Evolutionary conservation across 2,888 invertebrate genomes (phyloP), one percentile per base, ranked within the genome.

Genomic region (Chirona hameri): DNA sequence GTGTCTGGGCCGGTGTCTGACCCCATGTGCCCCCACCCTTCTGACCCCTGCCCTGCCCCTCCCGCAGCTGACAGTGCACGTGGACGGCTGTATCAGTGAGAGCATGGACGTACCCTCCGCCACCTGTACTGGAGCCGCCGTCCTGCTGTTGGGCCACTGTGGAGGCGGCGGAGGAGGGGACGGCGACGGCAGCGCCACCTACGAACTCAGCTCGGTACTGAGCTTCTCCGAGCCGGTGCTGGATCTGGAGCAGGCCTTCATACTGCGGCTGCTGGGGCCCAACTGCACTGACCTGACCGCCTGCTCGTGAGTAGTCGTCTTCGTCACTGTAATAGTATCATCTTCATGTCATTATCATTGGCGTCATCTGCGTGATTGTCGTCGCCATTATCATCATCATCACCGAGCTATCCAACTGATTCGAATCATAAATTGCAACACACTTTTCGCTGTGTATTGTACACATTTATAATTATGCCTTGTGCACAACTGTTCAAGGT

Each of bases 141-240:
- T 76, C 2, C 76, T 76, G 31, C 76, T 76, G 39, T 39, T 76
- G 1, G 69, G 69, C 1, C 69, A 69, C 69, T 24, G 60, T 5
- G 60, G 21, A 24, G 60, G 60, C 5, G 57, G 18, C 57, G 57
- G 57, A 4, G 57, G 12, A 14, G 72, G 72, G 29, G 31, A 15
- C 27, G 10, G 10, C 2, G 29, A 24, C n/a, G 39, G 21, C 72
- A 9, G 76, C 31, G 39, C 21, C 76, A 18, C 9, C 39, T 39
- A 12, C 5, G 21, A 90, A 86, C 86, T 91, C 86, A 89, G 91
- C n/a, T 89, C 88, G 82, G 86, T 90, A 85, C 88, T 89, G 88
- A 87, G 92, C 87, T 91, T 91, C 87, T 90, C 92, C 86, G 88
- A 89, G 86, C 91, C 91, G 60, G 88, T 90, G 79, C 89, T 92